Conservation (phyloP, 2,113 vertebrate genomes). For the Damaliscus lunatus region DNA sequence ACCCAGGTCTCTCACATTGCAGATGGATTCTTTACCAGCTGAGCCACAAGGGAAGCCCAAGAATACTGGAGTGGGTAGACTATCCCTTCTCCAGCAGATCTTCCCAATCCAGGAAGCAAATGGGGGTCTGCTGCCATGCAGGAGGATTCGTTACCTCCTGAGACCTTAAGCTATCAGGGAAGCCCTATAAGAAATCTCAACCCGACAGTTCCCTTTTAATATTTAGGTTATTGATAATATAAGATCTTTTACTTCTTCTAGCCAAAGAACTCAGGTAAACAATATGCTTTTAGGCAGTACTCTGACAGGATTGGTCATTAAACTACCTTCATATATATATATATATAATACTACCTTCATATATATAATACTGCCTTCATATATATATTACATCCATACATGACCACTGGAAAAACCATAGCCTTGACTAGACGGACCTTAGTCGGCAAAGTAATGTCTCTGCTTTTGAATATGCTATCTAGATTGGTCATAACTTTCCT, state of each 20-base stretch:
- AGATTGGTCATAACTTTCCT: too few species aligned
- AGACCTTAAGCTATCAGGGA: neutral
- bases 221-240: neutral
- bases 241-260: neutral
- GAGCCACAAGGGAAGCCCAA: neutral
- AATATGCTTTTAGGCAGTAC: rapidly evolving
- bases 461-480: too few species aligned
- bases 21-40: neutral
- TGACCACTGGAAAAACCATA: too few species aligned
- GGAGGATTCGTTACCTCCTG: neutral
- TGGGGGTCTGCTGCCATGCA: neutral
- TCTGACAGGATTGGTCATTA: too few species aligned
- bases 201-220: neutral
- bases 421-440: too few species aligned
- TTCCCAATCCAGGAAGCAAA: neutral
- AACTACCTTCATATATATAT: neutral
- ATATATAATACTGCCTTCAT: neutral
- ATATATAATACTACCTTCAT: neutral
- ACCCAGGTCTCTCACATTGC: neutral
- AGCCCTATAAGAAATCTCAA: neutral
- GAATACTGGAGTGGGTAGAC: neutral
- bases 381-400: too few species aligned
- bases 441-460: too few species aligned
- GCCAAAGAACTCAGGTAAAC: neutral
- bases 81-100: neutral